Evolutionary conservation across 2,113 vertebrate genomes (phyloP).

Genomic region (Anarhynchus alexandrinus): DNA sequence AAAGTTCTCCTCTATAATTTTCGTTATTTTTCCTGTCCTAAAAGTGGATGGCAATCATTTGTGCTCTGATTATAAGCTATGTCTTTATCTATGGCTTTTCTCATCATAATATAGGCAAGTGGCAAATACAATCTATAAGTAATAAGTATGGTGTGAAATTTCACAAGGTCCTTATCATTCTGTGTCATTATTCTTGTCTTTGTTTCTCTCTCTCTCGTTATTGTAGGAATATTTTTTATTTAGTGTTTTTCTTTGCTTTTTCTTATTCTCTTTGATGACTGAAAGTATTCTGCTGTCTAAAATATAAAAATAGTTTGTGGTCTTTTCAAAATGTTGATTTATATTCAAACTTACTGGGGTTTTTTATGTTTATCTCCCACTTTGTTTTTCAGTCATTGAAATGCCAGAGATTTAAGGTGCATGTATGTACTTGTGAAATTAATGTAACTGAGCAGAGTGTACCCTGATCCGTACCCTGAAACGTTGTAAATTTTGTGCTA

Average conservation of each 20-base stretch:
- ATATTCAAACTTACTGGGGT: background rate
- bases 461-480: background rate
- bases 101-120: background rate
- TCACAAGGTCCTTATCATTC: background rate
- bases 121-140: background rate
- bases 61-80: background rate
- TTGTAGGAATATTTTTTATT: background rate
- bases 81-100: background rate
- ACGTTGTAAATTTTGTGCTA: background rate
- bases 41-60: background rate
- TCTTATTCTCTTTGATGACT: conserved; percentile 25
- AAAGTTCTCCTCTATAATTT: background rate
- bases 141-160: background rate
- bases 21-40: background rate
- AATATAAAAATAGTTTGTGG: background rate
- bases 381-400: background rate
- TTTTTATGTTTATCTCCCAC: background rate
- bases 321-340: background rate
- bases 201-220: background rate
- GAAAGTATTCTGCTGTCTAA: background rate
- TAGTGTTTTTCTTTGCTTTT: background rate
- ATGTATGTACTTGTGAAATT: background rate
- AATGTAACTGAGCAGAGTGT: background rate
- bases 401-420: background rate
- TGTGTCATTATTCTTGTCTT: background rate